phyloP scores from a whole-genome alignment of 92 coral and sea anemone genomes.

The Metridium senile region DNA sequence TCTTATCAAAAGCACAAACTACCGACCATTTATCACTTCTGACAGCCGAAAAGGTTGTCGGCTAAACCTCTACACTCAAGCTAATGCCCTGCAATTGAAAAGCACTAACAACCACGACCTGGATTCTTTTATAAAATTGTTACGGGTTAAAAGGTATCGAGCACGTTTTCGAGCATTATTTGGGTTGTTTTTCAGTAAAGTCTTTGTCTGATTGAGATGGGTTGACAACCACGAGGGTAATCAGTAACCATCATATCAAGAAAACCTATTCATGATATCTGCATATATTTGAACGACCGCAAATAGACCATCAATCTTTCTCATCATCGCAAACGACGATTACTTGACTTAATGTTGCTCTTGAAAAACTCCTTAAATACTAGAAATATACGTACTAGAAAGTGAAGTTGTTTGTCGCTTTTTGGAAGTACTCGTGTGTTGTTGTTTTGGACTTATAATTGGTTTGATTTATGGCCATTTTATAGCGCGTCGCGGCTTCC shows the following conservation, averaged over 20 bases:
- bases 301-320: slow-evolving; percentile 41
- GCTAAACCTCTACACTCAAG: background rate
- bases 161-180: background rate
- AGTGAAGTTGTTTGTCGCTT: slow-evolving; percentile 13
- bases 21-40: slow-evolving; percentile 27
- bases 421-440: background rate
- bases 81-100: background rate
- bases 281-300: slow-evolving; percentile 26
- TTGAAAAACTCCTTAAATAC: background rate
- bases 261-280: background rate
- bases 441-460: background rate
- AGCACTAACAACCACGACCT: background rate
- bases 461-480: background rate
- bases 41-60: slow-evolving; percentile 9
- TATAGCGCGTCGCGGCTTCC: background rate
- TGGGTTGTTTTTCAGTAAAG: background rate
- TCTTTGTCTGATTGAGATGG: slow-evolving; percentile 1
- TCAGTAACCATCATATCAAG: slow-evolving; percentile 10
- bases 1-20: slow-evolving; percentile 29
- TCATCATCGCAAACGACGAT: background rate
- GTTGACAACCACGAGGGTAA: slow-evolving; percentile 3
- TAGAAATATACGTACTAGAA: slow-evolving; percentile 1
- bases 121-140: background rate
- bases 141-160: background rate
- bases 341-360: slow-evolving; percentile 6